Conservation (phyloP, 2,888 invertebrate species). For the Venustoraphidia nigricollis region DNA sequence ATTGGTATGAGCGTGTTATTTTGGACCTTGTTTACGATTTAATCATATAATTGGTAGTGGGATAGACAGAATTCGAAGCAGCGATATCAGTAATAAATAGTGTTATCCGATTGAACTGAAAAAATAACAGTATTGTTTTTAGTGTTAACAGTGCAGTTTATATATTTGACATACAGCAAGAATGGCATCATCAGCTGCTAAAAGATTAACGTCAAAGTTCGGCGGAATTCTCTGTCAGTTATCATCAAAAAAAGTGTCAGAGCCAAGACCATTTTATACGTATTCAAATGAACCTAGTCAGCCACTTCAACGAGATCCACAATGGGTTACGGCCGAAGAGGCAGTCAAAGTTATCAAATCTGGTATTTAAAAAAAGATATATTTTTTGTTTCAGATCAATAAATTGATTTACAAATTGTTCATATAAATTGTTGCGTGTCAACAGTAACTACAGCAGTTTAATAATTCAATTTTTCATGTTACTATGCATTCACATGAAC, state of each 20-base stretch:
- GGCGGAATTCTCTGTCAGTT: conserved; percentile 18
- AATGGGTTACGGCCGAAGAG: conserved; percentile 55
- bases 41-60: too few relatives aligned
- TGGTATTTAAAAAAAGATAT: conserved; percentile 33
- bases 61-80: not conserved
- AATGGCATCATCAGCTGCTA: conserved; percentile 19
- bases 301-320: conserved; percentile 57
- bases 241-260: conserved; percentile 10
- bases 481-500: too few relatives aligned
- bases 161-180: conserved; percentile 2
- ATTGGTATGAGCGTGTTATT: too few relatives aligned
- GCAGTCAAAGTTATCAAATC: conserved; percentile 69
- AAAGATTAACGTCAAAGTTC: conserved; percentile 15
- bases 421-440: not conserved
- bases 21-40: too few relatives aligned
- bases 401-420: conserved; percentile 1
- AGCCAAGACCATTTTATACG: conserved; percentile 50
- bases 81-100: not conserved
- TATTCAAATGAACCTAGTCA: conserved; percentile 70
- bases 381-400: not conserved
- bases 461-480: too few relatives aligned
- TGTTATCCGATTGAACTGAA: not conserved
- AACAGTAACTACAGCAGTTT: too few relatives aligned
- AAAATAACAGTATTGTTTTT: not conserved
- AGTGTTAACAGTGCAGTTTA: not conserved